These are phyloP conservation scores for Adelphocoris suturalis DNA, from an alignment of 2,888 invertebrate genomes.

Conservation along the genomic window DNA sequence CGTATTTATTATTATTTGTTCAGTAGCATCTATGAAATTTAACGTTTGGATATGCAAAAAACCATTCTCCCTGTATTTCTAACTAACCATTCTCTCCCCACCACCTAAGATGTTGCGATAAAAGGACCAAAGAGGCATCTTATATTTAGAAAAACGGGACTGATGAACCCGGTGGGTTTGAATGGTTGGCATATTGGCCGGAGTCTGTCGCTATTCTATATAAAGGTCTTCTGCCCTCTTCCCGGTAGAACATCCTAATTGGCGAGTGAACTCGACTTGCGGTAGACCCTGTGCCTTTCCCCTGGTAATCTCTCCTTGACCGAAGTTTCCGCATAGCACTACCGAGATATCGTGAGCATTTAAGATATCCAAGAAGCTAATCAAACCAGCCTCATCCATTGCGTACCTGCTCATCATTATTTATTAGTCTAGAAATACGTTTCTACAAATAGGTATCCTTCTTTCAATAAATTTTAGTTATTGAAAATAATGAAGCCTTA, in stretches of 20 bases:
- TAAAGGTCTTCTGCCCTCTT: slow-evolving; percentile 45
- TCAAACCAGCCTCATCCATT: not conserved
- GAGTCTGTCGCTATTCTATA: slow-evolving; percentile 44
- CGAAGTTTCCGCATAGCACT: not conserved
- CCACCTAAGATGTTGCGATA: not conserved
- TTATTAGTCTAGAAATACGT: too few relatives aligned
- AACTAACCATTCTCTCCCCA: not conserved
- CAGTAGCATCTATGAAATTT: too few relatives aligned
- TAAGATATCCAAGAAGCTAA: not conserved
- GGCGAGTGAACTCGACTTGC: slow-evolving; percentile 8
- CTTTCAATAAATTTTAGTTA: too few relatives aligned
- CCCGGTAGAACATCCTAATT: slow-evolving; percentile 17
- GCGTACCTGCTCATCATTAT: too few relatives aligned
- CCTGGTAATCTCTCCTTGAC: not conserved
- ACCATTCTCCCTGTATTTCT: too few relatives aligned
- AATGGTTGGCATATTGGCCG: slow-evolving; percentile 48
- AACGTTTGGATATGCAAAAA: too few relatives aligned
- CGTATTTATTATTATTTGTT: too few relatives aligned
- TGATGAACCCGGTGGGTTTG: slow-evolving; percentile 38
- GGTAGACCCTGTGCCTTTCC: not conserved
- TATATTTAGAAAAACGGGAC: slow-evolving; percentile 34
- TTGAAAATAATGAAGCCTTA: too few relatives aligned
- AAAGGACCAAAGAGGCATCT: slow-evolving; percentile 19
- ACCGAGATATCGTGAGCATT: too few relatives aligned
- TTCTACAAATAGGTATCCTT: too few relatives aligned